phyloP scores from a whole-genome alignment of 2,113 vertebrate species.

The Lepisosteus osseus region DNA sequence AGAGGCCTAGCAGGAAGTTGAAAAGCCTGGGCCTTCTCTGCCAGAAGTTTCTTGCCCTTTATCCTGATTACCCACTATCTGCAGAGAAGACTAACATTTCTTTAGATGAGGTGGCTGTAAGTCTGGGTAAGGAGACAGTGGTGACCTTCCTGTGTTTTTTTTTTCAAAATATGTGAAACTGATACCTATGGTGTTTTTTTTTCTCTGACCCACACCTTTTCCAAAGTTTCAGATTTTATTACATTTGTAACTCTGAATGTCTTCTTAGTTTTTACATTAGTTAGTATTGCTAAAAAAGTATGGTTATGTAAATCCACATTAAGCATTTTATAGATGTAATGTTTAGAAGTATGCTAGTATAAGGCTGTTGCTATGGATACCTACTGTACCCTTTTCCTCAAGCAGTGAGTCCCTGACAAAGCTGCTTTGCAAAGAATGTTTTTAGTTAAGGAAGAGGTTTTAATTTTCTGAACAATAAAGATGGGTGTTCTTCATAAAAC shows the following conservation, averaged over 20 bases:
- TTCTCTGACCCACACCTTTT: no score
- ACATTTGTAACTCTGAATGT: no score
- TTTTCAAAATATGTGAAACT: no score
- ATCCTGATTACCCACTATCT: slow-evolving; percentile 80
- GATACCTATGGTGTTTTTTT: no score
- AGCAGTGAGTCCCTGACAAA: no score
- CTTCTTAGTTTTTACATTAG: no score
- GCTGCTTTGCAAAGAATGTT: no score
- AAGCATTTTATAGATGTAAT: slow-evolving; percentile 13
- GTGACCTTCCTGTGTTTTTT: neutral
- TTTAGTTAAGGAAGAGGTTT: no score
- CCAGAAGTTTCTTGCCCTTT: slow-evolving; percentile 91
- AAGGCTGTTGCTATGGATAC: slow-evolving; percentile 20
- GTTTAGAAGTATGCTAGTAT: slow-evolving; percentile 7
- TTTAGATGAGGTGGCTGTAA: slow-evolving; percentile 86
- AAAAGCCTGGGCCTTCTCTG: slow-evolving; percentile 92
- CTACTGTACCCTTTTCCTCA: slow-evolving; percentile 18
- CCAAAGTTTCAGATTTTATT: no score
- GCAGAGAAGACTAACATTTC: slow-evolving; percentile 83
- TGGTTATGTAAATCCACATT: neutral
- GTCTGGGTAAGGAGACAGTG: slow-evolving; percentile 69
- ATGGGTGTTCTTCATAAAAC: no score
- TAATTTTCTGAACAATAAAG: no score
- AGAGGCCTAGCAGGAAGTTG: slow-evolving; percentile 88
- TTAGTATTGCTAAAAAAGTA: no score